Evolutionary conservation across 2,797 vertebrate species (phyloP), one percentile per base, ranked within the genome.

Genomic region (Pseudopleuronectes americanus): DNA sequence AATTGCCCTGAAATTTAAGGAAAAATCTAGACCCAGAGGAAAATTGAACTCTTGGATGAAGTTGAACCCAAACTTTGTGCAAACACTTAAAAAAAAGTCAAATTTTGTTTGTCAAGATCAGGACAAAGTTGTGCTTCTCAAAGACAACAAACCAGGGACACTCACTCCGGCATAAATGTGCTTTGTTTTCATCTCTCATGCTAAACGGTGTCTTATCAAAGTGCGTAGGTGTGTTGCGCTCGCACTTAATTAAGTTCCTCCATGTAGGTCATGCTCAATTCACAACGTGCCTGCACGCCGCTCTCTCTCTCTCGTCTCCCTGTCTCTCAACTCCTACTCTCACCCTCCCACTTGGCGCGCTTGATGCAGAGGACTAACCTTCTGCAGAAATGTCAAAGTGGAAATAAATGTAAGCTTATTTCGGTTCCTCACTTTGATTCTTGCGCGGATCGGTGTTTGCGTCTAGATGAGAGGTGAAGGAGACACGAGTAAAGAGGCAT

Each of bases 201-300:
- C 71, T 70, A 71, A 84, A 78, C 22, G 33, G 49, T 68, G 65
- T 68, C 73, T 69, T 63, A 76, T 83, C 66, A 86, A 81, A 68
- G 65, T 21, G 71, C 12, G 64, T 71, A 45, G 60, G 74, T 57
- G 85, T 57, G n/a, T n/a, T n/a, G 48, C 26, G 8, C 60, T 12
- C 51, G 63, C 60, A 54, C 71, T 67, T 76, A 74, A 81, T 69
- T 72, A 74, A 80, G 64, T 62, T 74, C 61, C 41, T 43, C 36
- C 68, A 79, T 77, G 65, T 75, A 83, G 79, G 82, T 81, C 83
- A 82, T 31, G 57, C 7, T 0, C 64, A 67, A 69, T 68, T 84
- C 63, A 78, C 69, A 80, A 81, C 80, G 77, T 45, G 12, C 17
- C 49, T 70, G 55, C 66, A 60, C 53, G 26, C 21, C 16, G 45